Evolutionary conservation across 2,797 vertebrate species (phyloP), one percentile per base, ranked within the genome.

Genomic region (Chiropotes sagulatus): DNA sequence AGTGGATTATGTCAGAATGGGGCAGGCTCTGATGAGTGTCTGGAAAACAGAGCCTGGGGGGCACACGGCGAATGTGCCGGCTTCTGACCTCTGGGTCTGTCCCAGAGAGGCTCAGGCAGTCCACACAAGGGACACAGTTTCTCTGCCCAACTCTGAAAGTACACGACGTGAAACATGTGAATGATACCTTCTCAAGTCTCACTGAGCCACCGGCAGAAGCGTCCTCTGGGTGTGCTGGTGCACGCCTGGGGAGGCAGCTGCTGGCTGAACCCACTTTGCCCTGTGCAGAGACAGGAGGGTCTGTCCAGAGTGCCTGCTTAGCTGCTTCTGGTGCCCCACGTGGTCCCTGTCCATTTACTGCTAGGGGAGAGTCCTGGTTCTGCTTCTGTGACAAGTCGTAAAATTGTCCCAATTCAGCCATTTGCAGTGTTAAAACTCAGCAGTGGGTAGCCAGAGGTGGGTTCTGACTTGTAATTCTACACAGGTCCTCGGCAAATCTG

Each of bases 261-360:
- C 61, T 61, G 61, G 9, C 20, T 7, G 0, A 4, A 52, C 12
- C 14, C 57, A 64, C 41, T n/a, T 28, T 20, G 14, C 4, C 11
- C 0, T 0, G 1, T 52, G 2, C 12, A 10, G 78, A 57, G 41
- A 8, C 1, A 2, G 22, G 28, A 67, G 48, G 39, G 3, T 30
- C 19, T 2, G 7, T 5, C 2, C 0, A 0, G 0, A 6, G 5
- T 33, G 26, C 33, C 28, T 50, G 1, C 14, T 4, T 19, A 13
- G n/a, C 20, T 36, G 24, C n/a, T 22, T 82, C 44, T 4, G 22
- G 1, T 5, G 54, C 19, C 14, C 6, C 20, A 24, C 0, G 0
- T 1, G 1, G 50, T 6, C 88, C 33, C 79, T 75, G 9, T 48
- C 13, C 50, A 1, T 67, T 24, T n/a, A 11, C 41, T 36, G 7